Base-by-base conservation (phyloP, 2,113 vertebrate genomes). In the Anarhynchus alexandrinus region DNA sequence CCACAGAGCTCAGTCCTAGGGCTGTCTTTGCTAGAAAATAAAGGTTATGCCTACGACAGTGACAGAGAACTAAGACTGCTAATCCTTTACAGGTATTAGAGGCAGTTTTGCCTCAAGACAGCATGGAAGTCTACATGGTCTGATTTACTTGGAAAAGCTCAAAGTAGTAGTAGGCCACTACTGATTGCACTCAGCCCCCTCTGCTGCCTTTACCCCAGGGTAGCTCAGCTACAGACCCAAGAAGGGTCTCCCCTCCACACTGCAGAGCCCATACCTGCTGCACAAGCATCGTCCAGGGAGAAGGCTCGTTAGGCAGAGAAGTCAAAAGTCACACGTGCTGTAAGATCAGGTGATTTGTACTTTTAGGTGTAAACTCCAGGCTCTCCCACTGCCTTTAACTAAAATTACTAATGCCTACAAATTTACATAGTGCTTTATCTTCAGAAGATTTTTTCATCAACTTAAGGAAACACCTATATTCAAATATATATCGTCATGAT, bases 251-350 rank as follows among this genome's bases (percentile, higher is more conserved):
- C 52, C 16, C 61, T 70, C 43, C 43, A 11, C 10, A 1, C 34
- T 15, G 12, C 57, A 32, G 19, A 12, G 20, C 25, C 61, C 55
- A 7, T 10, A 23, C 54, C 34, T 47, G 45, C 11, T 0, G 2
- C 59, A 23, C 1, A 0, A 27, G 12, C 45, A 54, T 15, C 2
- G 0, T 21, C 57, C 7, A 8, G 8, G 21, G 27, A 64, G 17
- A 58, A 81, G 32, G 18, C 18, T 71, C 21, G 17, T 71, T 65
- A 54, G 51, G 51, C 22, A 57, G 19, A 55, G 32, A 90, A 81
- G 34, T 49, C 55, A 43, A n/a, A 66, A 80, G 27, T n/a, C 36
- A 54, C 10, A 20, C 12, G 23, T 54, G 10, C 11, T 13, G 20
- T 40, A 70, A 70, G 29, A 40, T 16, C 54, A 40, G 32, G 42